Evolutionary conservation across 2,113 vertebrate genomes (phyloP).

Genomic region (Eulemur macaco): DNA sequence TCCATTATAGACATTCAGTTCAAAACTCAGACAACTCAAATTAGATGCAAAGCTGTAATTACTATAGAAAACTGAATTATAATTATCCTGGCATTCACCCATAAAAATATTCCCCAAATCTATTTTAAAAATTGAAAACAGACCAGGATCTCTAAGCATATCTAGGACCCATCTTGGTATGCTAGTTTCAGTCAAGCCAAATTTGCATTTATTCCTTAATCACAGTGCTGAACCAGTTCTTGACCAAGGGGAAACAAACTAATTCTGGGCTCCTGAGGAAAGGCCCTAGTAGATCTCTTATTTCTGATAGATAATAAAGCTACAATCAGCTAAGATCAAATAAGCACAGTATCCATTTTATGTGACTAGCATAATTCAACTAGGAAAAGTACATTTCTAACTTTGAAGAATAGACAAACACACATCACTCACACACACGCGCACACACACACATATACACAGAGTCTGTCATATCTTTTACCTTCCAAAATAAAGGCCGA

Average conservation of each 20-base stretch:
- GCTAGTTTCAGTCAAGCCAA: conserved; percentile 52
- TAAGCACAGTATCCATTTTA: conserved; percentile 38
- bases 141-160: conserved; percentile 53
- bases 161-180: conserved; percentile 59
- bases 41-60: conserved; percentile 64
- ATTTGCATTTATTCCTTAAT: conserved; percentile 66
- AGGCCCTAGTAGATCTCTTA: conserved; percentile 35
- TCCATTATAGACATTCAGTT: conserved; percentile 33
- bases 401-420: not conserved
- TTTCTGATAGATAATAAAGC: conserved; percentile 50
- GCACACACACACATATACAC: not conserved
- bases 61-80: conserved; percentile 70
- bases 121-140: conserved; percentile 70
- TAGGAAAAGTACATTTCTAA: not conserved
- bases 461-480: not conserved
- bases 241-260: conserved; percentile 49
- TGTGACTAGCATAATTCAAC: conserved; percentile 10
- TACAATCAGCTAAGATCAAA: conserved; percentile 35
- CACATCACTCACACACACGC: not conserved
- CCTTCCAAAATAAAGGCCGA: not conserved
- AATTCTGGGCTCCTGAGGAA: conserved; percentile 45
- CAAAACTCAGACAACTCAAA: conserved; percentile 62
- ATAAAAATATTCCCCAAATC: conserved; percentile 62
- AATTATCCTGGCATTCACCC: conserved; percentile 65
- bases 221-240: conserved; percentile 16